Base-by-base conservation (phyloP, 2,113 vertebrate genomes). In the Scytalopus superciliaris region DNA sequence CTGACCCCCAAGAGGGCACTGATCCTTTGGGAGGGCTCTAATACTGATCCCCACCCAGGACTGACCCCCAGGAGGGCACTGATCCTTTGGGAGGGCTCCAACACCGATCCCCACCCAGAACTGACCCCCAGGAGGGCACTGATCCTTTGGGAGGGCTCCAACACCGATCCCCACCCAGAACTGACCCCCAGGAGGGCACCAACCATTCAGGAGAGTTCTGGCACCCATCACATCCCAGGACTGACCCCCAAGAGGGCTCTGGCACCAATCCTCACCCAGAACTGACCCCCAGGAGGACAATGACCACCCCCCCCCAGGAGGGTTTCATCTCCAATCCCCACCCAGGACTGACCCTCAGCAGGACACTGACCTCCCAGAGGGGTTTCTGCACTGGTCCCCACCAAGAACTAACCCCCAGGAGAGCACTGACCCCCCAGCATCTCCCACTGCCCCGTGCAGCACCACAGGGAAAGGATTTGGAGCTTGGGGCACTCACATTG, bases 401-500 rank as follows among this genome's bases (percentile, higher is more conserved):
- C 13, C 8, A 9, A 33, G 37, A 15, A 72, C 0, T 52, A 64
- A 57, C 12, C 13, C 50, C 50, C 10, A 47, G 42, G 33, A 84
- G 35, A 27, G 10, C 30, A 44, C 30, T 2, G 0, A 40, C 14
- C 22, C 10, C 4, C 28, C 68, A 88, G 39, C 49, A 60, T 2
- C 60, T 87, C 50, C 75, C 45, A 73, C 37, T 4, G 1, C 28
- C 42, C 3, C 0, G 0, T 6, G 27, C 15, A 63, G 55, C 63
- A 39, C 59, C 1, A 0, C 2, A 4, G 8, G 5, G 52, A 55
- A 80, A 56, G 42, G 40, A 40, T 77, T 22, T 49, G 69, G 3
- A 14, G 70, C 49, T 19, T 2, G 37, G 3, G 7, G 40, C 76
- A 98, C 99, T 97, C 97, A 99, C 99, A 2, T 98, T 99, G 3